Evolutionary conservation across 2,113 vertebrate genomes (phyloP), one percentile per base, ranked within the genome.

Genomic region (Conger conger): DNA sequence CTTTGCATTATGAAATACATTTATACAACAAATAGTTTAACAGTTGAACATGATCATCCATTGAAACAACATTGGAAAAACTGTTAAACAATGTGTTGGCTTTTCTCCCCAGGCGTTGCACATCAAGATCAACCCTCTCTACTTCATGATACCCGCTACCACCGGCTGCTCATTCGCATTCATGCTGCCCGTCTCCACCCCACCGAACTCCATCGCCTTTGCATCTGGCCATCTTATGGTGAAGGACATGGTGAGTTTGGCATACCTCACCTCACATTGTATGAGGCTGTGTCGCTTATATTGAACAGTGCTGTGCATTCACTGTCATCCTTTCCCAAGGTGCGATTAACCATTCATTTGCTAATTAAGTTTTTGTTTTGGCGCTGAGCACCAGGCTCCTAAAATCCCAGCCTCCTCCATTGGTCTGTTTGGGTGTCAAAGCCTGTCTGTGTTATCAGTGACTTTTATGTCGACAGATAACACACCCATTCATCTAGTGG

Each of bases 151-250:
- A 38, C 98, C 98, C 0, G 97, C 96, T 45, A 99, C 97, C 0
- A 88, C 97, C 0, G 96, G 97, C 83, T 97, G 96, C 89, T 99
- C 98, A 13, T 99, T 96, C 0, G 98, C 98, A 0, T 99, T 99
- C 93, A 99, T 99, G 98, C 93, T 99, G 53, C 98, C 98, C 0
- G 98, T 99, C 82, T 97, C 98, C 0, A 99, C 98, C 0, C 97
- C 98, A 17, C 98, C 98, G 57, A 99, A 99, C 93, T 99, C 98
- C 8, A 99, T 99, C n/a, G 98, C 98, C 0, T 99, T 99, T 82
- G 95, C 98, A 60, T 97, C 98, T 1, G 98, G 98, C 85, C 97
- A 99, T 85, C 93, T 99, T 86, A 84, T 97, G 96, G 97, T 99
- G 85, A 99, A 97, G 93, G 98, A 99, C 91, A 99, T 99, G 98